Evolutionary conservation across 2,113 vertebrate species (phyloP).

Genomic region (Eulemur rufifrons): DNA sequence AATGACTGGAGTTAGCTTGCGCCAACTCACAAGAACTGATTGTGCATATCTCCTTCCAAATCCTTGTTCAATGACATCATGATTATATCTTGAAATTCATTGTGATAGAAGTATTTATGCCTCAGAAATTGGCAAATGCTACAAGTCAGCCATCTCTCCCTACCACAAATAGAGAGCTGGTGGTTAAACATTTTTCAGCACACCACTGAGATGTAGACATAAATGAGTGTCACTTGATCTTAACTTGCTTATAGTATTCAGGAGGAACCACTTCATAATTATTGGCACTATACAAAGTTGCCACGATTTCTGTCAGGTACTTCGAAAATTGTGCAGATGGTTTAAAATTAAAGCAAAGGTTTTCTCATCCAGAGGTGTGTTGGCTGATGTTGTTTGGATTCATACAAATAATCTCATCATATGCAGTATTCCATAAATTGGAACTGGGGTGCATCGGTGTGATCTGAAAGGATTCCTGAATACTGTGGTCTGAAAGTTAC

Average conservation of each 20-base stretch:
- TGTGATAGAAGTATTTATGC: not conserved
- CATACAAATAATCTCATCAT: conserved; percentile 90
- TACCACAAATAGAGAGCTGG: not conserved
- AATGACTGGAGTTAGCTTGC: not conserved
- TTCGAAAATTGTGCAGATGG: conserved; percentile 66
- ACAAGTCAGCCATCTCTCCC: not conserved
- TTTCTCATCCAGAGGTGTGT: conserved; percentile 85
- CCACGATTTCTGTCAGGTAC: conserved; percentile 91
- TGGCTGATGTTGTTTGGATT: conserved; percentile 92
- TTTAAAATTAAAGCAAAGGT: not conserved
- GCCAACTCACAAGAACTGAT: not conserved
- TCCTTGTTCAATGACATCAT: not conserved
- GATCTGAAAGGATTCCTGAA: conserved; percentile 90
- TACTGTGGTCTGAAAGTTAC: conserved; percentile 93
- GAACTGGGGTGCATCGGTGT: conserved; percentile 89
- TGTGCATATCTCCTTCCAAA: not conserved
- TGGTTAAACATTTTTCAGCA: not conserved
- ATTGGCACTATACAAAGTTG: conserved; percentile 87
- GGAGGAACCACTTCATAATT: conserved; percentile 76
- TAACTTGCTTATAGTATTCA: conserved; percentile 91
- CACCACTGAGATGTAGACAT: not conserved
- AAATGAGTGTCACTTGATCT: conserved; percentile 38
- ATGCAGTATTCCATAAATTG: conserved; percentile 90
- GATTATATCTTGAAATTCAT: not conserved
- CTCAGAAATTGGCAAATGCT: not conserved